Base-by-base conservation (phyloP, 2,113 vertebrate genomes). In the Phainopepla nitens region DNA sequence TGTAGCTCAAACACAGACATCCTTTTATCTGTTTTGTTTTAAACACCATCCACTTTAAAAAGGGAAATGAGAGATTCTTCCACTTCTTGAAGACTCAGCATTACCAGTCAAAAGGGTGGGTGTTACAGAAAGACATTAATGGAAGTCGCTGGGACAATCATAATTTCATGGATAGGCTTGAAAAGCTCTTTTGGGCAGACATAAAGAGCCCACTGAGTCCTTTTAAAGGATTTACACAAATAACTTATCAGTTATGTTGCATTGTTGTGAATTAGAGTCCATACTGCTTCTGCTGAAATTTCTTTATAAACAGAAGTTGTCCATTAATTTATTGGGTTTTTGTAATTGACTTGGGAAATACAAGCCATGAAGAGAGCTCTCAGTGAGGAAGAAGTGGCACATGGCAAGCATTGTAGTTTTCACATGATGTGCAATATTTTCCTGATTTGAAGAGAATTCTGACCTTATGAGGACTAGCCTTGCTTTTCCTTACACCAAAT, bases 161-260 rank as follows among this genome's bases (percentile, higher is more conserved):
- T 66, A 53, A 96, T 96, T 98, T 96, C 96, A 94, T 80, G 51
- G 90, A 75, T 45, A 93, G 76, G 61, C 78, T 96, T 92, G 77
- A 82, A 97, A 96, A 97, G 64, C 65, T 75, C 69, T 91, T 97
- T 91, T 85, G 78, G 45, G 82, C 60, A 86, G 35, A 51, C 0
- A 6, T 91, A 87, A 97, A 93, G 76, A 96, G 91, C 41, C 89
- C 64, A 79, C 39, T 31, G 94, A 95, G 97, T 54, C 94, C 87
- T 96, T 95, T 97, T 87, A 97, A 89, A 96, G 82, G 65, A 92
- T 97, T 97, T 96, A 93, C 69, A 70, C 66, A 93, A 95, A 94
- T 75, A 94, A 92, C 69, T 76, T 80, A 94, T 56, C 84, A 54
- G 76, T 93, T 97, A 94, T 84, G 65, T 64, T 95, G 93, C 45